These are phyloP conservation scores for Semicossyphus pulcher DNA, from an alignment of 2,113 vertebrate genomes.

Conservation along the genomic window DNA sequence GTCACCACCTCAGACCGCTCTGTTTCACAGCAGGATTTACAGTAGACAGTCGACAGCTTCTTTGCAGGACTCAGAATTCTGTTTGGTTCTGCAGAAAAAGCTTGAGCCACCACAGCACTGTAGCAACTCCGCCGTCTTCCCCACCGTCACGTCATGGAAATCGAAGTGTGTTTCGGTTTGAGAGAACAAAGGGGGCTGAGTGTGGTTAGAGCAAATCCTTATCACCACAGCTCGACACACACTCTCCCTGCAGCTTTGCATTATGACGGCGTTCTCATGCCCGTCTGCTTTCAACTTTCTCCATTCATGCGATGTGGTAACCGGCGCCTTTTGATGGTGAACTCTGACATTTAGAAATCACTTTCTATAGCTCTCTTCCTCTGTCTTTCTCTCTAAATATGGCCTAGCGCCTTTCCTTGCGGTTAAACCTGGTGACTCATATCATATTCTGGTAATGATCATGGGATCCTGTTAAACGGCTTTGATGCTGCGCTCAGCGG, in stretches of 20 bases:
- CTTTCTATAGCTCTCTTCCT: constrained; percentile 67
- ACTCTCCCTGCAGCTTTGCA: constrained; percentile 60
- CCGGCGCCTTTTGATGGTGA: constrained; percentile 73
- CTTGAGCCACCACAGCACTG: constrained; percentile 39
- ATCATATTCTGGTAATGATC: constrained; percentile 74
- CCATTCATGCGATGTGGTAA: constrained; percentile 75
- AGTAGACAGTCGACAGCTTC: neutral
- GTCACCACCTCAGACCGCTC: neutral
- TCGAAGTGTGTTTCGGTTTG: constrained; percentile 53
- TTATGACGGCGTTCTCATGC: constrained; percentile 64
- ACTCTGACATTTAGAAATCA: constrained; percentile 80
- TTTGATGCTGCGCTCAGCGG: constrained; percentile 65
- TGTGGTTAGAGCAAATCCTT: constrained; percentile 77
- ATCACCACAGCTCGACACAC: constrained; percentile 64
- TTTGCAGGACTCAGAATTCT: constrained; percentile 51
- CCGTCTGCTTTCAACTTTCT: constrained; percentile 76
- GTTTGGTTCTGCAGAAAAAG: constrained; percentile 47
- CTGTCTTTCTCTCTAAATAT: constrained; percentile 54
- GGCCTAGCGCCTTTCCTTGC: constrained; percentile 60
- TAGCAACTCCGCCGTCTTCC: constrained; percentile 61
- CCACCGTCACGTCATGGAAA: constrained; percentile 74
- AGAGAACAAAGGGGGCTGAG: constrained; percentile 69
- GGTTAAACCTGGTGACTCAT: constrained; percentile 76
- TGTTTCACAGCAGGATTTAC: constrained; percentile 26
- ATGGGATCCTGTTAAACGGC: constrained; percentile 67